Conservation (phyloP, 92 coral and sea anemone genomes). For the Parazoanthus atlanticus region DNA sequence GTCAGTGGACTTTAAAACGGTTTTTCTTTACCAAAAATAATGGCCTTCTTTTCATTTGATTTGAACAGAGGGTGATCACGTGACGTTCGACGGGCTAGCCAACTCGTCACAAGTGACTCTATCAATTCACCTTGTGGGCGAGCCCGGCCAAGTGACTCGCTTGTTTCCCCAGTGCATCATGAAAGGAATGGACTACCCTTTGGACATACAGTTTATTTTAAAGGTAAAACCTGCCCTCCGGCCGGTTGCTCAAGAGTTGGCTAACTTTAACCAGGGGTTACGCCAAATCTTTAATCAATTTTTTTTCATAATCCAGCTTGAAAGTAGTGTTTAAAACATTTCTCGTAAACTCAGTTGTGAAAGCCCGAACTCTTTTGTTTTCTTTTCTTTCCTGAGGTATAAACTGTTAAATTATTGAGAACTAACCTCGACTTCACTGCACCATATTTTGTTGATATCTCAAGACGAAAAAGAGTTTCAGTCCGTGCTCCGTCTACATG, state of each 20-base stretch:
- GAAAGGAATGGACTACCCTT: conserved; percentile 90
- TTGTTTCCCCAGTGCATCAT: conserved; percentile 92
- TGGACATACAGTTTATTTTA: conserved; percentile 81
- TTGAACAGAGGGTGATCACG: conserved; percentile 73
- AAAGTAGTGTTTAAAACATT: too few species aligned
- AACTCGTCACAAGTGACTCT: conserved; percentile 77
- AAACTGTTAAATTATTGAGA: too few species aligned
- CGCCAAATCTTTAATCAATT: too few species aligned
- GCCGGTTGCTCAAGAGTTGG: not conserved
- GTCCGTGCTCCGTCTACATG: too few species aligned
- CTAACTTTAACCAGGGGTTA: not conserved
- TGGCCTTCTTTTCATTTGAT: not conserved
- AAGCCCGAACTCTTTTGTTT: too few species aligned
- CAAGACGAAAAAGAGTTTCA: too few species aligned
- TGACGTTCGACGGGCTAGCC: conserved; percentile 78
- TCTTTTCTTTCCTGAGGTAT: too few species aligned
- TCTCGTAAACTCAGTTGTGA: too few species aligned
- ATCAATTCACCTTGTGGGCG: conserved; percentile 90
- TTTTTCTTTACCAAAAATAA: not conserved
- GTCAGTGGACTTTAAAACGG: not conserved
- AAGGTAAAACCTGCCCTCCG: conserved; percentile 62
- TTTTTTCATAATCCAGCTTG: too few species aligned
- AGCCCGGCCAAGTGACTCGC: conserved; percentile 83
- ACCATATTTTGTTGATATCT: too few species aligned
- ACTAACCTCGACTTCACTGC: too few species aligned